Percentiles rank a stretch among this genome's conserved stretches.
These are phyloP conservation scores for Scatophagus argus DNA, from an alignment of 2,113 vertebrate genomes.

Conservation along the genomic window DNA sequence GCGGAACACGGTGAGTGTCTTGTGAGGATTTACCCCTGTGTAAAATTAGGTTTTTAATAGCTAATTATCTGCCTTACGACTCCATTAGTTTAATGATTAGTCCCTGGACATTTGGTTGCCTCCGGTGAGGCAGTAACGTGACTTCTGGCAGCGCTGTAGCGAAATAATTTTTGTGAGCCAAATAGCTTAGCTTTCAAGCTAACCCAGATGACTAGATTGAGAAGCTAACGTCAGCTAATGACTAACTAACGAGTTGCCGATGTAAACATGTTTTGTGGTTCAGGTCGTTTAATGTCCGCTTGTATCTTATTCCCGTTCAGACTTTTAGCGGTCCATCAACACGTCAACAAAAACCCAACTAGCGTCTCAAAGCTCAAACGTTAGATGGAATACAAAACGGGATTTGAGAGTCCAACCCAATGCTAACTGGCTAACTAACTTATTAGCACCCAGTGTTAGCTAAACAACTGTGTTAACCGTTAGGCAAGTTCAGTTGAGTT, in stretches of 20 bases:
- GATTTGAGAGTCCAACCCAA: slow-evolving; percentile 29
- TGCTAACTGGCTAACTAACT: slow-evolving; percentile 66
- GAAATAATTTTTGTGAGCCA: background rate
- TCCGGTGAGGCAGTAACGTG: background rate
- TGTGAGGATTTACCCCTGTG: background rate
- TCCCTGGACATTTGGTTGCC: background rate
- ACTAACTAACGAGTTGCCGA: slow-evolving; percentile 45
- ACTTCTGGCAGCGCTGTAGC: background rate
- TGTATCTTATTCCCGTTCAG: background rate
- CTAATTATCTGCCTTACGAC: background rate
- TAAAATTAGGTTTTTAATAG: background rate
- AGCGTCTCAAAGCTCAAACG: background rate
- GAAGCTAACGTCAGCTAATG: slow-evolving; percentile 65
- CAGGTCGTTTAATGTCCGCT: background rate
- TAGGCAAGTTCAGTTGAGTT: background rate
- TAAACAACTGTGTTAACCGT: slow-evolving; percentile 2
- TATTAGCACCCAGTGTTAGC: slow-evolving; percentile 38
- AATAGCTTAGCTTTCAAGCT: slow-evolving; percentile 64
- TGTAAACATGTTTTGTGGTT: slow-evolving; percentile 1
- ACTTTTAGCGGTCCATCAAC: background rate
- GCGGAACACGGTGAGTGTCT: slow-evolving; percentile 73
- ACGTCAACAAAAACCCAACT: rapidly evolving
- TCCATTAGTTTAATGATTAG: background rate
- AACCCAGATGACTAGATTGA: slow-evolving; percentile 30
- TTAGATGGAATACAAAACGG: background rate